Percentiles rank a stretch among this genome's conserved stretches.
Evolutionary conservation across 2,888 invertebrate genomes (phyloP).

Genomic region (Ophraella communa): DNA sequence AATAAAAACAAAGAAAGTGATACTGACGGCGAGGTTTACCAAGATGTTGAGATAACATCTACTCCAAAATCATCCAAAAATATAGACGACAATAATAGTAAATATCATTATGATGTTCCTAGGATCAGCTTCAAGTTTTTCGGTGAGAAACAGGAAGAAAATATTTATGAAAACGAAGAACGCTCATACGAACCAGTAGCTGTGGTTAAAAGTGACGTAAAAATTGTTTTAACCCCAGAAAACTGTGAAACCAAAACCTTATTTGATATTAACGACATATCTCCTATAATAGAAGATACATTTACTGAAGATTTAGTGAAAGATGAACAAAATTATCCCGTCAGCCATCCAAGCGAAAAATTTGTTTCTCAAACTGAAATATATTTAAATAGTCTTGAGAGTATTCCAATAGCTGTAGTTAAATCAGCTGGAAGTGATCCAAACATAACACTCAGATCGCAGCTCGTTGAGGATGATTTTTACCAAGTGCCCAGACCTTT

Average conservation of each 20-base stretch:
- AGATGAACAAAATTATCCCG: constrained; percentile 20
- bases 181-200: constrained; percentile 32
- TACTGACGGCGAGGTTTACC: constrained; percentile 43
- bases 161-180: constrained; percentile 43
- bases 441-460: constrained; percentile 46
- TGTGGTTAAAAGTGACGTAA: constrained; percentile 49
- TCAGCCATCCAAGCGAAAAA: constrained; percentile 40
- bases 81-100: constrained; percentile 43
- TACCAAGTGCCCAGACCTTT: constrained; percentile 56
- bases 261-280: background rate
- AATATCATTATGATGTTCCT: constrained; percentile 57
- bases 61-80: constrained; percentile 36
- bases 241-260: constrained; percentile 29
- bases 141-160: constrained; percentile 42
- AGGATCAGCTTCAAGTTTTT: constrained; percentile 59
- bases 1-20: constrained; percentile 37
- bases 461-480: constrained; percentile 48
- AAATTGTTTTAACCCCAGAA: constrained; percentile 45
- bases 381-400: constrained; percentile 38
- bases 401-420: constrained; percentile 38
- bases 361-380: constrained; percentile 44
- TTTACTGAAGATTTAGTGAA: background rate
- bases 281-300: background rate
- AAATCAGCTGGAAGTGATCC: constrained; percentile 57
- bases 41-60: constrained; percentile 38